These are phyloP conservation scores for Urocitellus parryii DNA, from an alignment of 2,113 vertebrate genomes.

Conservation along the genomic window DNA sequence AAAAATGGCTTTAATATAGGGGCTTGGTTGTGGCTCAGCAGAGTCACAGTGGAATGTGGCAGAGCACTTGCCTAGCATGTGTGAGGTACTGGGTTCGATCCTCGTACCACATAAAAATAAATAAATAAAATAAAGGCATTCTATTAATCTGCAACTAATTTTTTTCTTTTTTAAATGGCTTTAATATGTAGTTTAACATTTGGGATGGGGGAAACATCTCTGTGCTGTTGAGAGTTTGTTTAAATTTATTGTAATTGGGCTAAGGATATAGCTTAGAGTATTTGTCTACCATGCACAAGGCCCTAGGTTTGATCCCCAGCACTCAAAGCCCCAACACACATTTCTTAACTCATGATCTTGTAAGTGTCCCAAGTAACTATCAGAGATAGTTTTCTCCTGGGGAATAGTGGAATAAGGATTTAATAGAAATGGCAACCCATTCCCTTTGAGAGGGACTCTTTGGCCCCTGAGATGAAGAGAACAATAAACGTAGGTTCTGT, in stretches of 20 bases:
- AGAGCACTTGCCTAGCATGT: too few relatives aligned
- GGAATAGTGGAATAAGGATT: not conserved
- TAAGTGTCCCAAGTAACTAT: not conserved
- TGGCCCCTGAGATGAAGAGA: not conserved
- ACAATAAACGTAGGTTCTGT: not conserved
- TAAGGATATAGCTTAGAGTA: not conserved
- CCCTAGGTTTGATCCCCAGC: not conserved
- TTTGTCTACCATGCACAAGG: not conserved
- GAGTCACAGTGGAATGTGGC: too few relatives aligned
- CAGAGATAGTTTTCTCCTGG: not conserved
- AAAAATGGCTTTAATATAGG: slow-evolving; percentile 2
- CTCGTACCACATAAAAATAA: too few relatives aligned
- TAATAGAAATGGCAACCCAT: not conserved
- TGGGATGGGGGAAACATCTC: not conserved
- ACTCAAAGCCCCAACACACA: not conserved
- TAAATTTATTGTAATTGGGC: not conserved
- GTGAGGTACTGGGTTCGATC: too few relatives aligned
- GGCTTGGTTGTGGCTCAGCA: too few relatives aligned
- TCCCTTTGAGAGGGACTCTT: not conserved
- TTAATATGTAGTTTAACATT: slow-evolving; percentile 3
- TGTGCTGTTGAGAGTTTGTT: not conserved
- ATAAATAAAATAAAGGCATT: too few relatives aligned
- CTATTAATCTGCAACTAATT: too few relatives aligned
- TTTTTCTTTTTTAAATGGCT: not conserved
- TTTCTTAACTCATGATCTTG: not conserved